phyloP scores from a whole-genome alignment of 2,888 invertebrate genomes.

The Thumatha senex region DNA sequence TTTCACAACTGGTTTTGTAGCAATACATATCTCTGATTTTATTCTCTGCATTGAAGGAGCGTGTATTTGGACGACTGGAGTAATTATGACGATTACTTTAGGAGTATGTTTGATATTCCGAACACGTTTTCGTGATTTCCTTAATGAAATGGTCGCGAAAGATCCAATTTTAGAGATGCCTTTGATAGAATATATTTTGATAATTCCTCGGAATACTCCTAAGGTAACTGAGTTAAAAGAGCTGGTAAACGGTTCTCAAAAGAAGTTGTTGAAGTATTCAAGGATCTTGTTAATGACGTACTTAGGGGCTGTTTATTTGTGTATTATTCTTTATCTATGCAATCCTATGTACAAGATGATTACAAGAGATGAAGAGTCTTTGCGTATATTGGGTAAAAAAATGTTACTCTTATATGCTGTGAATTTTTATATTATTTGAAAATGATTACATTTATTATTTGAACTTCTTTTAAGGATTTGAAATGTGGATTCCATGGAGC shows the following conservation, averaged over 20 bases:
- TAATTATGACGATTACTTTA: conserved; percentile 67
- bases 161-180: conserved; percentile 63
- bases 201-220: conserved; percentile 23
- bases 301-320: conserved; percentile 52
- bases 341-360: conserved; percentile 62
- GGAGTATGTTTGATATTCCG: conserved; percentile 61
- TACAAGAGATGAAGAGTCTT: conserved; percentile 48
- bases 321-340: conserved; percentile 61
- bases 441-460: no score
- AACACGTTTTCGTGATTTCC: conserved; percentile 53
- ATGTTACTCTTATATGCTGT: conserved; percentile 3
- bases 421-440: background rate
- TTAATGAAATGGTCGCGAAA: conserved; percentile 60
- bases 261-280: conserved; percentile 53
- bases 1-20: conserved; percentile 63
- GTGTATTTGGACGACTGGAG: conserved; percentile 71
- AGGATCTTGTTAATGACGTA: conserved; percentile 56
- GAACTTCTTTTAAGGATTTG: conserved; percentile 56
- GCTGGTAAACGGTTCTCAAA: conserved; percentile 53
- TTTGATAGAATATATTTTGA: conserved; percentile 47
- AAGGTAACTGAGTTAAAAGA: conserved; percentile 53
- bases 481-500: conserved; percentile 78
- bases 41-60: conserved; percentile 65
- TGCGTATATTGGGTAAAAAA: conserved; percentile 63
- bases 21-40: conserved; percentile 46